phyloP scores from a whole-genome alignment of 2,113 vertebrate genomes.

The Nothoprocta perdicaria region DNA sequence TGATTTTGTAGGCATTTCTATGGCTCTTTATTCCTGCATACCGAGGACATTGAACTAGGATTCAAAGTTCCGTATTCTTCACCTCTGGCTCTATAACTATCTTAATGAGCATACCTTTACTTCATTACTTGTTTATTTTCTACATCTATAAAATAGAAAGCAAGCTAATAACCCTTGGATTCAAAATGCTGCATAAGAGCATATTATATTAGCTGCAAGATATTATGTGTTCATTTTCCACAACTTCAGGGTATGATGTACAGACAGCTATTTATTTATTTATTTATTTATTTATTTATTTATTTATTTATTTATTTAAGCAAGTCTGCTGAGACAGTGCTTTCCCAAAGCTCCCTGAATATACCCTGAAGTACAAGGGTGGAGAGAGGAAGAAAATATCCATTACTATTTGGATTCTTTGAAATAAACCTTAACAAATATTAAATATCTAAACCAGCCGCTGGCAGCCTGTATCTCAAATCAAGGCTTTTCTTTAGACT shows the following conservation, averaged over 20 bases:
- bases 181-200: neutral
- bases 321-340: neutral
- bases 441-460: neutral
- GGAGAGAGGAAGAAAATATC: fast-evolving
- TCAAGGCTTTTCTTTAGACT: neutral
- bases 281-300: too few relatives aligned
- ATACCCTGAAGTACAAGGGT: neutral
- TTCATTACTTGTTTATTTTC: constrained; percentile 12
- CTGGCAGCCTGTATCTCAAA: neutral
- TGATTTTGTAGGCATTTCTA: neutral
- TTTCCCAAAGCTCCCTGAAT: neutral
- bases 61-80: neutral
- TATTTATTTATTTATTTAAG: neutral
- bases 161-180: neutral
- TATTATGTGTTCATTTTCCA: neutral
- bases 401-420: neutral
- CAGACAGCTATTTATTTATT: too few relatives aligned
- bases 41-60: neutral
- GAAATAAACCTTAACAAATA: neutral
- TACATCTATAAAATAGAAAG: constrained; percentile 2
- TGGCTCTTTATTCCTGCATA: neutral
- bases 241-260: neutral
- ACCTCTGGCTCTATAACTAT: neutral
- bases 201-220: neutral
- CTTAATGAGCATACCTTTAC: neutral